Base-by-base conservation (phyloP, 2,888 invertebrate species). In the Eupithecia exiguata region DNA sequence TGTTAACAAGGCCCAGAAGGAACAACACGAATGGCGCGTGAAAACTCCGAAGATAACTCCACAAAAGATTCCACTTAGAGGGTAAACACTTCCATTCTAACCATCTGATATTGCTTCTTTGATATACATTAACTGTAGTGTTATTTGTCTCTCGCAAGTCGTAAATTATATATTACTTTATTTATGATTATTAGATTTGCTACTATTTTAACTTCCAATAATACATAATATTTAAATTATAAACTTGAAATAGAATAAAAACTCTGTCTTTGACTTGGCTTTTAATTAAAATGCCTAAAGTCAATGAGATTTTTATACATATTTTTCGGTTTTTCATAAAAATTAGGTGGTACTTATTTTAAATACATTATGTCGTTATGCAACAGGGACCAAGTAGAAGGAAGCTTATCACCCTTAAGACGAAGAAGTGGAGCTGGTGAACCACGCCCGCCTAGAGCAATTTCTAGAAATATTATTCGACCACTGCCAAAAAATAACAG, bases 401-500 rank as follows among this genome's bases (percentile, higher is more conserved):
- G 77, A 62, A 76, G 71, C 70, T 82, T 76, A 73, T 78, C 77
- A 72, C 74, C 80, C 43, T 75, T 85, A 35, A 86, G 87, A 40
- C 86, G 86, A 68, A 85, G 86, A n/a, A 87, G 85, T 77, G 90
- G 87, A n/a, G 88, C 86, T 0, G 92, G 91, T 1, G 92, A 92
- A 65, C 89, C 89, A 5, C 86, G 88, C 63, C 77, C 79, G 46
- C 70, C 80, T 4, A 83, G 84, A n/a, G 74, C 83, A 14, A 71
- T 80, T 38, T 84, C 83, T 14, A 82, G 82, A 72, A 76, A 77
- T 5, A 70, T 79, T 36, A 43, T 76, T 35, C 79, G 77, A 66
- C 53, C 82, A 9, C 72, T 74, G 25, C 25, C 18, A 21, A 81
- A 80, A 74, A 77, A 74, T 53, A 82, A 75, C 71, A 53, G 80